phyloP scores from a whole-genome alignment of 2,797 vertebrate genomes.

The Apodemus agrarius region DNA sequence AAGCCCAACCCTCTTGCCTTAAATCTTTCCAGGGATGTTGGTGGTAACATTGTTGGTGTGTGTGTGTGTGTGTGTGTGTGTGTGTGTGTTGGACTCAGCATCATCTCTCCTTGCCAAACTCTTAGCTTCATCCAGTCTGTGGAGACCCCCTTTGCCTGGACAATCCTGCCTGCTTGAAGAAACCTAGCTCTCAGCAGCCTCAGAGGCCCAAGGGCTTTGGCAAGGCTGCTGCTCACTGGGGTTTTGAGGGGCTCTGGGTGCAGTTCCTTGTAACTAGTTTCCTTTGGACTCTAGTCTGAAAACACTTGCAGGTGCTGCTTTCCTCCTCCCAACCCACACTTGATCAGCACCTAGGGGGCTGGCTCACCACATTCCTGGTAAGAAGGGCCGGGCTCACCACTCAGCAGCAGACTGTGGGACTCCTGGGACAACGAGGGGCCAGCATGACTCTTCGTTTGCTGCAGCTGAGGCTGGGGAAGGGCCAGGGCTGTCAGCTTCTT shows the following conservation, averaged over 20 bases:
- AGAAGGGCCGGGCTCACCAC: background rate
- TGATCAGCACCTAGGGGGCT: background rate
- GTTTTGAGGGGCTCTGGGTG: background rate
- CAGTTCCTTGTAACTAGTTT: background rate
- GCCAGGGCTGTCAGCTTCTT: fast-evolving
- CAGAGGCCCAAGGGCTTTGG: background rate
- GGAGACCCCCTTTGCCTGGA: background rate
- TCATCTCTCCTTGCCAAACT: background rate
- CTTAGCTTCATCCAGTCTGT: background rate
- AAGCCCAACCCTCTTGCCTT: background rate
- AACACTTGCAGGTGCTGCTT: background rate
- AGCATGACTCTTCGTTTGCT: background rate
- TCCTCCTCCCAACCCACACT: background rate
- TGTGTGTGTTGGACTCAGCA: background rate
- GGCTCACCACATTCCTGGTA: background rate
- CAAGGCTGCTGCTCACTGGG: background rate
- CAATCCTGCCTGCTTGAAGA: too few relatives aligned
- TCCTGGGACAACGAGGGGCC: too few relatives aligned
- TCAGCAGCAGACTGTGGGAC: background rate
- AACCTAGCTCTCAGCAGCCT: background rate
- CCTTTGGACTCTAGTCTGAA: background rate
- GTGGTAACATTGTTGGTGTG: background rate
- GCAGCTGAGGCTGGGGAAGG: too few relatives aligned
- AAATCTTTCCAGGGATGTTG: background rate
- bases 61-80: too few relatives aligned